These are phyloP conservation scores for Mola mola DNA, from an alignment of 2,113 vertebrate species.

Conservation along the genomic window DNA sequence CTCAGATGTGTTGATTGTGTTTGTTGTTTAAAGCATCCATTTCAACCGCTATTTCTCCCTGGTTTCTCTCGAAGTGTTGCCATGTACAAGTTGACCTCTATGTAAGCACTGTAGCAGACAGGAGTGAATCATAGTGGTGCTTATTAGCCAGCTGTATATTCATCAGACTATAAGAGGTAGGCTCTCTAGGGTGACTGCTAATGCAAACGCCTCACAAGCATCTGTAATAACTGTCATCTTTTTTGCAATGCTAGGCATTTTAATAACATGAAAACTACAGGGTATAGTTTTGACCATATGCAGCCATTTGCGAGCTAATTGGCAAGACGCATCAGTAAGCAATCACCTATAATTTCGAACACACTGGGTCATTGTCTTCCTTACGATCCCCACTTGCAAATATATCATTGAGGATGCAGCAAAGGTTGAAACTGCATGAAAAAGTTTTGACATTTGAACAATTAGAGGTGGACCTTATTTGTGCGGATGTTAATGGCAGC, in stretches of 20 bases:
- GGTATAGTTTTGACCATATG: slow-evolving; percentile 64
- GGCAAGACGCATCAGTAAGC: slow-evolving; percentile 34
- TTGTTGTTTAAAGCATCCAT: slow-evolving; percentile 34
- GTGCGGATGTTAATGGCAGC: slow-evolving; percentile 59
- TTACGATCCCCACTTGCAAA: slow-evolving; percentile 47
- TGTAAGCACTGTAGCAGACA: slow-evolving; percentile 42
- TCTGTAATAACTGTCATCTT: slow-evolving; percentile 52
- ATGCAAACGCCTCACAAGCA: slow-evolving; percentile 51
- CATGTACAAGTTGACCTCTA: slow-evolving; percentile 54
- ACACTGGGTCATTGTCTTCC: slow-evolving; percentile 64
- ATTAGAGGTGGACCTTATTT: slow-evolving; percentile 64
- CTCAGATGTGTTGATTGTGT: slow-evolving; percentile 16
- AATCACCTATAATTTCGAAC: slow-evolving; percentile 56
- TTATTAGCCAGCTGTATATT: slow-evolving; percentile 68
- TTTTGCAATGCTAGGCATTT: slow-evolving; percentile 66
- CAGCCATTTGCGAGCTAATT: slow-evolving; percentile 65
- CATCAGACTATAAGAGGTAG: slow-evolving; percentile 60
- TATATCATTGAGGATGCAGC: slow-evolving; percentile 46
- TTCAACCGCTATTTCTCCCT: slow-evolving; percentile 10
- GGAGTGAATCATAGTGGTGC: slow-evolving; percentile 63
- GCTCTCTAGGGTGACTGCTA: slow-evolving; percentile 64
- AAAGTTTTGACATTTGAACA: slow-evolving; percentile 71
- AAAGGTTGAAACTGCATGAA: slow-evolving; percentile 55
- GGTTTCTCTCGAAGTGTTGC: slow-evolving; percentile 54
- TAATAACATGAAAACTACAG: slow-evolving; percentile 36